These are phyloP conservation scores for Tribolium freemani DNA, from an alignment of 2,888 invertebrate genomes.

Conservation along the genomic window DNA sequence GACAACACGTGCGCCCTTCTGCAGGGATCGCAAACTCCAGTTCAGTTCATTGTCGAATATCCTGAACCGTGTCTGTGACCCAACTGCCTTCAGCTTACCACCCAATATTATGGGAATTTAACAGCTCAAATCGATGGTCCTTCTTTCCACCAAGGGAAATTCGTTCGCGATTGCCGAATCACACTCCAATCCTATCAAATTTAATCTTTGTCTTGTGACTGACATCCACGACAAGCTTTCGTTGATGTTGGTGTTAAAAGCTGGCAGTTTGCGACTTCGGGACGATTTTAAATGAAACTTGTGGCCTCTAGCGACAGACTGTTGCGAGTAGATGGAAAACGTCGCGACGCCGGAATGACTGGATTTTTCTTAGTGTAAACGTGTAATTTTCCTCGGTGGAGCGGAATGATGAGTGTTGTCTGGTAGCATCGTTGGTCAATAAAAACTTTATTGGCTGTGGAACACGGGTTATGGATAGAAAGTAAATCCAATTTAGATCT, in stretches of 20 bases:
- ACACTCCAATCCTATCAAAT: slow-evolving; percentile 22
- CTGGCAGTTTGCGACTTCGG: neutral
- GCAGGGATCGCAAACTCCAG: slow-evolving; percentile 20
- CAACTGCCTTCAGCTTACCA: slow-evolving; percentile 11
- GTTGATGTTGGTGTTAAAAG: slow-evolving; percentile 10
- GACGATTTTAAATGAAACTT: slow-evolving; percentile 12
- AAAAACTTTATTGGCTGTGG: slow-evolving; percentile 23
- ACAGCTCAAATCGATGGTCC: slow-evolving; percentile 11
- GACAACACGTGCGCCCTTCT: slow-evolving; percentile 29
- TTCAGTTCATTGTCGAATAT: slow-evolving; percentile 10
- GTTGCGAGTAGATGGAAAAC: slow-evolving; percentile 17
- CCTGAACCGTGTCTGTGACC: slow-evolving; percentile 9
- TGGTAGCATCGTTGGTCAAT: slow-evolving; percentile 7
- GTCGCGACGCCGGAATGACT: slow-evolving; percentile 24
- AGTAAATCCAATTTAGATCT: slow-evolving; percentile 12
- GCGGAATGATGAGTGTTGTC: neutral
- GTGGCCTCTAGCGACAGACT: slow-evolving; percentile 16
- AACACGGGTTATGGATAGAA: slow-evolving; percentile 12
- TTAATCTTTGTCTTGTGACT: slow-evolving; percentile 24
- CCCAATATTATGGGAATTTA: slow-evolving; percentile 21
- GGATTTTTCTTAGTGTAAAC: slow-evolving; percentile 2
- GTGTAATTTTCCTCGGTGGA: neutral
- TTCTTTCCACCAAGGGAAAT: neutral
- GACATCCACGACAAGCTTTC: too few relatives aligned
- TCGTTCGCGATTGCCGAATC: neutral